Base-by-base conservation (phyloP, 2,797 vertebrate genomes). In the Xenopus petersii region DNA sequence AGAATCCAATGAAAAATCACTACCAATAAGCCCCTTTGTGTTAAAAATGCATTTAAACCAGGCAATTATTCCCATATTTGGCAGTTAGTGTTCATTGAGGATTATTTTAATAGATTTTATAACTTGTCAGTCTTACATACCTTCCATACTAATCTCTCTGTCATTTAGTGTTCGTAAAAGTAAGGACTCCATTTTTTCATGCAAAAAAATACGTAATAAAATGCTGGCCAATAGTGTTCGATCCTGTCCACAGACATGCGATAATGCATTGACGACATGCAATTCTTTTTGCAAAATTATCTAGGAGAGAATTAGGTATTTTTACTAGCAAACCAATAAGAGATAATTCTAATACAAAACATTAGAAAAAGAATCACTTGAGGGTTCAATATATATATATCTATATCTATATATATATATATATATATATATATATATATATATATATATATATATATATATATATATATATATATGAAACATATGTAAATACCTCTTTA, bases 131-230 rank as follows among this genome's bases (percentile, higher is more conserved):
- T 42, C 1, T 42, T 42, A 51, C 69, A 81, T 85, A 99, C 98
- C 98, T 92, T 99, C 98, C 95, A 98, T 89, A 84, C 86, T 95
- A 81, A 99, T 99, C 86, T 99, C 98, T 87, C 92, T 90, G 89
- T 99, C 96, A 82, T 99, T 99, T 84, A 99, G 94, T 65, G 94
- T 98, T 88, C 95, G 93, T 79, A 99, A 87, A 75, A 99, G 88
- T 16, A 94, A 85, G 0, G 95, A 96, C 84, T 99, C 97, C 17
- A 92, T 89, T 74, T 90, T 95, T 86, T 99, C 96, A 33, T 99
- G 96, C 82, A 97, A 93, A 89, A 99, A 98, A 86, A 99, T 97
- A 81, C 91, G 93, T 82, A 99, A 70, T 9, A 99, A 90, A 83
- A 97, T 96, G 82, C 96, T 95, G 80, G 98, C 98, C 83, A 99